Percentiles rank a stretch among this genome's conserved stretches.
Conservation (phyloP, 2,113 vertebrate species). For the Okapia johnstoni region DNA sequence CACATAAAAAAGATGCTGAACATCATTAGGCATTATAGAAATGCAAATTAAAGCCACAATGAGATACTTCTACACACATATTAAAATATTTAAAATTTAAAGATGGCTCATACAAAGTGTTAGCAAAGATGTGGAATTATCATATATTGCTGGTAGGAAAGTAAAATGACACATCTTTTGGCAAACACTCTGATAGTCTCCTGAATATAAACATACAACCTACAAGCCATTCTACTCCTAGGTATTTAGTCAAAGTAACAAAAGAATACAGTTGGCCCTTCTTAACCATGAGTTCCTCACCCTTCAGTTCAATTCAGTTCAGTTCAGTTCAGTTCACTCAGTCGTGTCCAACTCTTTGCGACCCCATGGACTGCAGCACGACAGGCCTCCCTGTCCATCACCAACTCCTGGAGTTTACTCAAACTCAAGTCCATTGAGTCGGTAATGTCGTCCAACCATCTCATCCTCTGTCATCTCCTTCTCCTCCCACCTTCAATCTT, state of each 20-base stretch:
- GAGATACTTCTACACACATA: no score
- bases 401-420: neutral
- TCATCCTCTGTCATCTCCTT: neutral
- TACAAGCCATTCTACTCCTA: neutral
- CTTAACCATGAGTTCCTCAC: neutral
- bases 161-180: neutral
- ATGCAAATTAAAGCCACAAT: neutral
- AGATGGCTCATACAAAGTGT: neutral
- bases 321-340: neutral
- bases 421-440: neutral
- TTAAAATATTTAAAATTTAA: neutral
- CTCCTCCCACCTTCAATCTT: neutral
- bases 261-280: neutral
- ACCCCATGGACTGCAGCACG: neutral
- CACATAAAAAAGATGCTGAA: neutral
- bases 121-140: neutral
- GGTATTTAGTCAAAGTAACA: neutral
- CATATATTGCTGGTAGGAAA: neutral
- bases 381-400: neutral
- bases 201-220: neutral
- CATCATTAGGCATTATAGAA: neutral
- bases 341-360: rapidly evolving
- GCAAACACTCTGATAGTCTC: neutral
- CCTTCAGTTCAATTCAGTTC: neutral
- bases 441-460: neutral